Conservation (phyloP, 2,113 vertebrate species). For the Gavia stellata region DNA sequence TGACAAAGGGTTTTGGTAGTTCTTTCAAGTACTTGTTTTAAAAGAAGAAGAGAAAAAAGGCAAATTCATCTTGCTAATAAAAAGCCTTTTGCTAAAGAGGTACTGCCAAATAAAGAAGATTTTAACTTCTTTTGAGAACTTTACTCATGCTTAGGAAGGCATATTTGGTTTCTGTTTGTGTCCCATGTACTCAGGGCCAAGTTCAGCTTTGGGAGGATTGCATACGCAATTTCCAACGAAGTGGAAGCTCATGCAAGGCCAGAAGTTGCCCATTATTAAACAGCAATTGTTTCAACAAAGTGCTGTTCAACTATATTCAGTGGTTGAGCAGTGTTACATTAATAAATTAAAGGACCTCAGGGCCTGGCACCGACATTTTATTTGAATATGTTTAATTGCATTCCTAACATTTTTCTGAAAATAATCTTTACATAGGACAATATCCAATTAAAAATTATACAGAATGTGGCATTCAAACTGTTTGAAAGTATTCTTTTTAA, state of each 20-base stretch:
- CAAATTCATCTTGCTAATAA: background rate
- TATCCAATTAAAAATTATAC: background rate
- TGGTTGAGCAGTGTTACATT: background rate
- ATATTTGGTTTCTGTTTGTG: background rate
- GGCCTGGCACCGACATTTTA: background rate
- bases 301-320: background rate
- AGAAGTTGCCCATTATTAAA: background rate
- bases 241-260: background rate
- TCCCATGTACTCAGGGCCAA: too few relatives aligned
- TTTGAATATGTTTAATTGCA: constrained; percentile 1
- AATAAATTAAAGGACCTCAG: background rate
- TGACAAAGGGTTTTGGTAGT: background rate
- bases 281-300: background rate
- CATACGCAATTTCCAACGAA: rapidly evolving
- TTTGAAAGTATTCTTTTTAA: background rate
- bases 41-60: background rate
- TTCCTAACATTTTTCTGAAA: background rate
- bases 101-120: background rate
- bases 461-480: background rate
- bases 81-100: background rate
- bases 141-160: rapidly evolving
- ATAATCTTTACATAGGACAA: background rate
- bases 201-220: background rate
- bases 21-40: background rate
- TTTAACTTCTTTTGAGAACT: background rate